Base-by-base conservation (phyloP, 2,888 invertebrate species). In the Drosophila greeni region DNA sequence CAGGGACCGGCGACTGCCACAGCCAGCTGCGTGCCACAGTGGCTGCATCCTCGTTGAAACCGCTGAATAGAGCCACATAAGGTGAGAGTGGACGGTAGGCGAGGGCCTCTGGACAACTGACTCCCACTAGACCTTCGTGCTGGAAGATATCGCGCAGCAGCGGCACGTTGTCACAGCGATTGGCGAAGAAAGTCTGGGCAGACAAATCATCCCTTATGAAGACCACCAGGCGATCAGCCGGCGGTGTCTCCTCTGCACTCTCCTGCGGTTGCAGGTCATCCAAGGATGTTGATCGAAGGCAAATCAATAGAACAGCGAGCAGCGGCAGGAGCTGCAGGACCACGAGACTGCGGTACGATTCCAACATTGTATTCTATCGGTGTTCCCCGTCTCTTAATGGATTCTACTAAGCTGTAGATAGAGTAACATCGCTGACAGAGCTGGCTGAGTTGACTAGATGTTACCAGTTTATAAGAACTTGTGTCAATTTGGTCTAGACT, bases 1-100 rank as follows among this genome's bases (percentile, higher is more conserved):
- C 99, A 91, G 98, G 98, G 85, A 95, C 93, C 4, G 97, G 96
- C 5, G 97, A 95, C 89, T 98, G 98, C 84, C 95, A 94, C 88
- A 97, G 95, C 98, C 99, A 99, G 0, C 97, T 95, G 89, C 92
- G 95, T 24, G 95, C 93, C 39, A 98, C 92, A 23, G 98, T 97
- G 75, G 97, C 96, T 12, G 98, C 98, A 89, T 99, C 98, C 53
- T 99, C 98, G 89, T 97, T 97, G 74, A 98, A 93, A 3, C 89
- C 89, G 57, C 97, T 97, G 76, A 97, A 94, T 4, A 99, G 90
- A 2, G 98, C 98, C 7, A 98, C 95, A 90, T 98, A 97, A 0
- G 98, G 97, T 0, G 98, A 98, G 0, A 98, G 98, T 18, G 98
- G 91, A 0, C 97, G 97, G 89, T 98, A 98, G 6, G 98, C 98